Conservation (phyloP, 2,888 invertebrate genomes). For the Andrena flavipes region DNA sequence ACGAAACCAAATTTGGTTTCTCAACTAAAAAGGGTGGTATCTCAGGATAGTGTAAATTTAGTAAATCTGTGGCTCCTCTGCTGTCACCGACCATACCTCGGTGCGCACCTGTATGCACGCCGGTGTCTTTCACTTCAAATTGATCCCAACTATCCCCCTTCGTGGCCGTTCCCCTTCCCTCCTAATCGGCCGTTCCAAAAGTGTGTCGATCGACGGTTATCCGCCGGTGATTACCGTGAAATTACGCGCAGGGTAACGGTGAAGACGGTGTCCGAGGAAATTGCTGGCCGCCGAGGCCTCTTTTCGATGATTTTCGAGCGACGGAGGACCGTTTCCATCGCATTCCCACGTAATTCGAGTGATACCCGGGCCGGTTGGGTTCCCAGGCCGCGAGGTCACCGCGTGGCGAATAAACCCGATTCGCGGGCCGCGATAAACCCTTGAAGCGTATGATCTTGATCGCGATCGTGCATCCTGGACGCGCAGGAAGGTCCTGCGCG, state of each 20-base stretch:
- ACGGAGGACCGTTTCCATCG: background rate
- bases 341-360: conserved; percentile 22
- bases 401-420: conserved; percentile 15
- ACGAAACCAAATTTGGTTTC: too few relatives aligned
- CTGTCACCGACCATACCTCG: too few relatives aligned
- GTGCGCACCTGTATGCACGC: background rate
- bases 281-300: conserved; percentile 1
- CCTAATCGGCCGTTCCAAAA: conserved; percentile 15
- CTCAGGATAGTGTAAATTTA: too few relatives aligned
- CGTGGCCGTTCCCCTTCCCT: background rate
- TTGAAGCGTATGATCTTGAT: conserved; percentile 65
- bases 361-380: background rate
- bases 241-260: conserved; percentile 36
- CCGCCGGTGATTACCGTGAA: conserved; percentile 25
- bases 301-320: conserved; percentile 15
- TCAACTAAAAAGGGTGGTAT: too few relatives aligned
- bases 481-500: conserved; percentile 37
- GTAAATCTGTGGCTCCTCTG: too few relatives aligned
- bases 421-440: conserved; percentile 60
- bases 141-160: background rate
- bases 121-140: conserved; percentile 29
- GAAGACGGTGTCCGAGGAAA: conserved; percentile 10
- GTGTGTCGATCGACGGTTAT: conserved; percentile 56
- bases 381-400: background rate
- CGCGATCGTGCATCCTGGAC: conserved; percentile 63